phyloP scores from a whole-genome alignment of 2,113 vertebrate species.

The Lophochroa leadbeateri region DNA sequence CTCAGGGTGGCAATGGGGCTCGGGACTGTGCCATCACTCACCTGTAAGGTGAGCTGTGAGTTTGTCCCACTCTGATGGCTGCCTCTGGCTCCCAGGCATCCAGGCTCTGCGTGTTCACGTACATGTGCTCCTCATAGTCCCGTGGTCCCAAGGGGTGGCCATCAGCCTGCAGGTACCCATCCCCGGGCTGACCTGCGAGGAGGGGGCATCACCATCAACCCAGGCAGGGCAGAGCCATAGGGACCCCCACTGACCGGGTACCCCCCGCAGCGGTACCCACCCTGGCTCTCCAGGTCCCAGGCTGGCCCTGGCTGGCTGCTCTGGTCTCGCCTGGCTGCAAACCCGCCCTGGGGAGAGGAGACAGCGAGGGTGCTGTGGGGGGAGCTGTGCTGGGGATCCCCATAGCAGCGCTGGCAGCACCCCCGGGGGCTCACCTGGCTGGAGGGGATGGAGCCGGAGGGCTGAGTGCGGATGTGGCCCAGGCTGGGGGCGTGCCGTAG shows the following conservation, averaged over 20 bases:
- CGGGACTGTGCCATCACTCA: too few relatives aligned
- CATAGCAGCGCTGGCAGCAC: background rate
- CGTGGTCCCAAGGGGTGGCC: conserved; percentile 73
- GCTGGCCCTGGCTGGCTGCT: conserved; percentile 66
- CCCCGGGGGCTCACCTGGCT: conserved; percentile 42
- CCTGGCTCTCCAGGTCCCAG: conserved; percentile 79
- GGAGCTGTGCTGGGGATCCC: background rate
- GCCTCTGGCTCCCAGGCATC: conserved; percentile 71
- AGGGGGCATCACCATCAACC: background rate
- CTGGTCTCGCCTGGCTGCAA: conserved; percentile 74
- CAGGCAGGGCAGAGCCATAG: accelerated
- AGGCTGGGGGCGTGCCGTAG: conserved; percentile 45
- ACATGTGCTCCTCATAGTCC: conserved; percentile 94
- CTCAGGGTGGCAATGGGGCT: too few relatives aligned
- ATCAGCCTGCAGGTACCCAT: conserved; percentile 90
- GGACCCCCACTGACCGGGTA: background rate
- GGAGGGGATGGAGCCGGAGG: background rate
- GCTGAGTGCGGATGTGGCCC: conserved; percentile 76
- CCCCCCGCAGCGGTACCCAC: background rate
- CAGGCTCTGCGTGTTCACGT: conserved; percentile 91
- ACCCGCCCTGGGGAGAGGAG: conserved; percentile 71
- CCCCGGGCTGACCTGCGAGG: conserved; percentile 68
- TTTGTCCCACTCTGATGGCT: too few relatives aligned
- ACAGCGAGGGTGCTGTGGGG: accelerated
- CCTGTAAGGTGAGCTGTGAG: too few relatives aligned